Evolutionary conservation across 2,113 vertebrate genomes (phyloP).

Genomic region (Corythoichthys intestinalis): DNA sequence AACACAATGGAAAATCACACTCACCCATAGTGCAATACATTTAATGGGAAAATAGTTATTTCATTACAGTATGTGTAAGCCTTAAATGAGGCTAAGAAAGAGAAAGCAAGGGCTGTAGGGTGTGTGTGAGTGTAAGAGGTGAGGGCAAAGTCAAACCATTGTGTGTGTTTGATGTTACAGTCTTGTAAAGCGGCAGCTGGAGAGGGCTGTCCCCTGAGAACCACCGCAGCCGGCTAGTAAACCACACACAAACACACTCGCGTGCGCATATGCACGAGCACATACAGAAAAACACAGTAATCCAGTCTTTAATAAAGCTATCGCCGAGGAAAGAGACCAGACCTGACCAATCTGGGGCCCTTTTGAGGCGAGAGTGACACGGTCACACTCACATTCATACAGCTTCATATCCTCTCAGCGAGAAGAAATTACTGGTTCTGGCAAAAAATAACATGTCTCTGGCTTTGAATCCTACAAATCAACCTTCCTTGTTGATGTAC

Average conservation of each 20-base stretch:
- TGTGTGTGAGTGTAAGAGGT: conserved; percentile 32
- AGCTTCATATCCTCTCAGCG: conserved; percentile 18
- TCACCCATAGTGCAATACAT: background rate
- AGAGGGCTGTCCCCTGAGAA: conserved; percentile 63
- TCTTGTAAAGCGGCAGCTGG: conserved; percentile 71
- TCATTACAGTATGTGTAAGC: background rate
- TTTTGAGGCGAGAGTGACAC: conserved; percentile 40
- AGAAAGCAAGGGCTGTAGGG: conserved; percentile 17
- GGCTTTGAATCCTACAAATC: conserved; percentile 14
- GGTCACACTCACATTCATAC: conserved; percentile 36
- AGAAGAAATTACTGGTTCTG: conserved; percentile 15
- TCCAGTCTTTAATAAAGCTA: conserved; percentile 64
- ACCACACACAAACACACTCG: conserved; percentile 40
- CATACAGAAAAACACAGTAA: conserved; percentile 25
- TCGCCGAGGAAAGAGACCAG: conserved; percentile 56
- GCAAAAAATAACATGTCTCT: conserved; percentile 26
- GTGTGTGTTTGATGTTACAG: conserved; percentile 68
- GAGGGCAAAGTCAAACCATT: conserved; percentile 38
- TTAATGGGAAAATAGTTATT: background rate
- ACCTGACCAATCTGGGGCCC: conserved; percentile 37
- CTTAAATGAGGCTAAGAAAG: background rate
- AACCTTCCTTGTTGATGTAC: conserved; percentile 2
- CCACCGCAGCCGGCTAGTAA: conserved; percentile 62
- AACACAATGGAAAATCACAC: conserved; percentile 6
- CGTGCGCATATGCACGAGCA: conserved; percentile 13